Evolutionary conservation across 2,888 invertebrate genomes (phyloP).

Genomic region (Macaria notata): DNA sequence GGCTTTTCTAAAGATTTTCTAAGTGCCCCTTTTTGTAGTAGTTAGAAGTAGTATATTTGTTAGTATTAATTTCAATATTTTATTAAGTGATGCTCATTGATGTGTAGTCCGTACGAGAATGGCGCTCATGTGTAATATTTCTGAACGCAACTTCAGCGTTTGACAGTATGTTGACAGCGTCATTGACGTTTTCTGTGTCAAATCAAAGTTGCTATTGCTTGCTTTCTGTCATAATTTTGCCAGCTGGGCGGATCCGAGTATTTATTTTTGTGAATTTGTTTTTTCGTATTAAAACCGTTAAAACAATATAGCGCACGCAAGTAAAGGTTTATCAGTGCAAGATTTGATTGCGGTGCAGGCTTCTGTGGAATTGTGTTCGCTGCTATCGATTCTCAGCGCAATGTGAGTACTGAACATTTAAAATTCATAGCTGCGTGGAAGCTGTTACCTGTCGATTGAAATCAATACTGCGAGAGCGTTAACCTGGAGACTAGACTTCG

Average conservation of each 20-base stretch:
- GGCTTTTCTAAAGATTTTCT: too few relatives aligned
- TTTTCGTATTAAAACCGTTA: conserved; percentile 2
- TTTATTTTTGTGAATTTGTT: conserved; percentile 46
- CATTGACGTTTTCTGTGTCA: too few relatives aligned
- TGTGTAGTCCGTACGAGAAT: too few relatives aligned
- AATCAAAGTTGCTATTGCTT: too few relatives aligned
- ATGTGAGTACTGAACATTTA: conserved; percentile 26
- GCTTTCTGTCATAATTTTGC: conserved; percentile 51
- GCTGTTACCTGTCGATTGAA: conserved; percentile 41
- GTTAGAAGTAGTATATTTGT: too few relatives aligned
- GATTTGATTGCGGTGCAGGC: conserved; percentile 4
- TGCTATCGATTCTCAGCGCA: conserved; percentile 11
- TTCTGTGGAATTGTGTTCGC: conserved; percentile 7
- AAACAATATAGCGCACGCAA: not conserved
- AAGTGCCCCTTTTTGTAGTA: too few relatives aligned
- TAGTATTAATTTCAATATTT: too few relatives aligned
- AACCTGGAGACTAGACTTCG: not conserved
- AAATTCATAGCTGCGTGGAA: conserved; percentile 10
- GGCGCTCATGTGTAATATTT: too few relatives aligned
- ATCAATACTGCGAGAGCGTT: conserved; percentile 45
- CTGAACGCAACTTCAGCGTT: too few relatives aligned
- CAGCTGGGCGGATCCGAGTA: conserved; percentile 74
- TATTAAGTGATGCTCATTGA: too few relatives aligned
- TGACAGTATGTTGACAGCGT: too few relatives aligned
- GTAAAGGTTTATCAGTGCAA: conserved; percentile 3